Conservation (phyloP, 2,888 invertebrate species). For the Lycaena phlaeas region DNA sequence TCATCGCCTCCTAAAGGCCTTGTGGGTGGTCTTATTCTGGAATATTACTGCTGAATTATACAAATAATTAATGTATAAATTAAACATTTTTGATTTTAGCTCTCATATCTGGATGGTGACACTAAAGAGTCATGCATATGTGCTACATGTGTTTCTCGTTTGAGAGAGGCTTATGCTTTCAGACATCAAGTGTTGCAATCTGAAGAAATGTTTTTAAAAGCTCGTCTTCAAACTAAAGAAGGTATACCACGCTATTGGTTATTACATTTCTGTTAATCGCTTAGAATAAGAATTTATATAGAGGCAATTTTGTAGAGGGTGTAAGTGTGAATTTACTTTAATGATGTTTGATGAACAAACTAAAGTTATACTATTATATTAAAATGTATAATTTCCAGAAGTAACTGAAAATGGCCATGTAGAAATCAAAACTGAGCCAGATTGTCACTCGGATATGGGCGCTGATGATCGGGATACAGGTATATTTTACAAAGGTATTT, state of each 20-base stretch:
- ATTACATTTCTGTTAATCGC: no score
- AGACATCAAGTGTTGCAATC: conserved; percentile 43
- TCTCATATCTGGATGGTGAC: conserved; percentile 31
- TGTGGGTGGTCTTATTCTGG: no score
- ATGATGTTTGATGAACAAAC: no score
- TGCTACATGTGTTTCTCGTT: conserved; percentile 29
- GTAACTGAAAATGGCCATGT: not conserved
- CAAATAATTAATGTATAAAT: no score
- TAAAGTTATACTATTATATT: no score
- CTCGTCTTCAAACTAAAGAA: conserved; percentile 32
- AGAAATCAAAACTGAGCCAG: conserved; percentile 18
- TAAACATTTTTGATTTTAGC: conserved; percentile 29
- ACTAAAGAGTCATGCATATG: conserved; percentile 39
- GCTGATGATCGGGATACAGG: conserved; percentile 10
- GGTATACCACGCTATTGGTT: no score
- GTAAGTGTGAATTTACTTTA: not conserved
- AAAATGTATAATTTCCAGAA: no score
- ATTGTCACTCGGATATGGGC: conserved; percentile 12
- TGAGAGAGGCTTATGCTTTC: conserved; percentile 39
- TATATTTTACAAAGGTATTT: not conserved
- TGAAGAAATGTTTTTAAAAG: conserved; percentile 42
- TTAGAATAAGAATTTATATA: no score
- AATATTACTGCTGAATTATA: no score
- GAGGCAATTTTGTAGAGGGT: conserved; percentile 1
- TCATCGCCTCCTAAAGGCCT: no score